A percentile compares a stretch with the other conserved stretches of the same genome.
Conservation (phyloP, 2,888 invertebrate species). For the Diabrotica balteata region DNA sequence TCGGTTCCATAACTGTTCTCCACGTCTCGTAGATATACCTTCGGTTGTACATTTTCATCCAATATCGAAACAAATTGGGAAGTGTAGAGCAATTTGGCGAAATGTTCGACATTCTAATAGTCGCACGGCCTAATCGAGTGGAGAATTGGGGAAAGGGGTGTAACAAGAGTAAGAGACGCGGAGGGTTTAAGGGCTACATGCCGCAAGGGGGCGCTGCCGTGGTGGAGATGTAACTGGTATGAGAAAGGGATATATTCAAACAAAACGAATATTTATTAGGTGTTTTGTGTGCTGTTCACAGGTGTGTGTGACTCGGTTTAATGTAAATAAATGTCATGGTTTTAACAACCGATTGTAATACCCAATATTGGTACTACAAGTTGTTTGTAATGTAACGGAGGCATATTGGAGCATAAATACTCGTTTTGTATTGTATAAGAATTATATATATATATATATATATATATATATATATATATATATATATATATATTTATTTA, state of each 20-base stretch:
- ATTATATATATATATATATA: no score
- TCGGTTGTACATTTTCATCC: conserved; percentile 21
- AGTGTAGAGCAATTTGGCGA: conserved; percentile 30
- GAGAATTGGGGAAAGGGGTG: conserved; percentile 14
- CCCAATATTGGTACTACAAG: not conserved
- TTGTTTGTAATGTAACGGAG: no score
- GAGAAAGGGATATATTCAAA: conserved; percentile 1
- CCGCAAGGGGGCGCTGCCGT: conserved; percentile 3
- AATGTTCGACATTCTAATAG: conserved; percentile 33
- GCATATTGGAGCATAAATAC: no score
- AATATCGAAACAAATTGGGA: conserved; percentile 33
- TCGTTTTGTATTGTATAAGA: no score
- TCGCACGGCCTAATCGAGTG: conserved; percentile 28
- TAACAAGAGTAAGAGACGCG: not conserved
- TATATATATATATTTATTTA: no score
- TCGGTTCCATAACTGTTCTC: not conserved
- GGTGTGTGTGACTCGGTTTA: conserved; percentile 1
- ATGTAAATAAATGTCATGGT: conserved; percentile 2
- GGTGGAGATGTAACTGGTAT: not conserved
- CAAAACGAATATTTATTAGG: conserved; percentile 14
- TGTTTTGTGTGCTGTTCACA: conserved; percentile 1
- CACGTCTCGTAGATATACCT: conserved; percentile 8
- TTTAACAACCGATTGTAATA: conserved; percentile 2
- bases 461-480: no score
- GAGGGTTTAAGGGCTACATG: conserved; percentile 3